These are phyloP conservation scores for Cephonodes hylas DNA, from an alignment of 2,888 invertebrate species.

Conservation along the genomic window DNA sequence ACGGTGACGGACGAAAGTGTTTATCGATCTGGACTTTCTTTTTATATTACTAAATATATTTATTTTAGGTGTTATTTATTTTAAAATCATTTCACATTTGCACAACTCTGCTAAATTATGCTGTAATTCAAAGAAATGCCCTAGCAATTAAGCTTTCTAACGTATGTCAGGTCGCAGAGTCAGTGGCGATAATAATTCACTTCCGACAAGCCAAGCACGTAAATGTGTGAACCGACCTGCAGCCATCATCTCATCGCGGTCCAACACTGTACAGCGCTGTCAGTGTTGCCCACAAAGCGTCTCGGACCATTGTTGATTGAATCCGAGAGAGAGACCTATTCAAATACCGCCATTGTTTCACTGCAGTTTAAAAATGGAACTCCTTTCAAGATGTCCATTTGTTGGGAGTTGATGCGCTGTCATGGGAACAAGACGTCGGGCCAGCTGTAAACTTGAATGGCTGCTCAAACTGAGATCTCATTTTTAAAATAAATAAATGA, in stretches of 20 bases:
- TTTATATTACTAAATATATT: neutral
- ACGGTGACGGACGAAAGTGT: too few species aligned
- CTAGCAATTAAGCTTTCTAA: neutral
- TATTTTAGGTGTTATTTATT: neutral
- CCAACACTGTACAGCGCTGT: neutral
- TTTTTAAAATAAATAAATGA: neutral
- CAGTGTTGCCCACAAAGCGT: conserved; percentile 39
- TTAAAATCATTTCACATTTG: too few species aligned
- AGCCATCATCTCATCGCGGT: neutral
- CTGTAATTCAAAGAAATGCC: neutral
- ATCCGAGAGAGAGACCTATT: conserved; percentile 63
- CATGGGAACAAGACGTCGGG: conserved; percentile 47
- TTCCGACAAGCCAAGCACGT: neutral
- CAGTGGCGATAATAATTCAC: neutral
- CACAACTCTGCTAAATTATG: neutral
- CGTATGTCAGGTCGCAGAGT: neutral
- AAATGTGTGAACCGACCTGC: conserved; percentile 3
- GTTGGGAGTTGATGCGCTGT: conserved; percentile 31
- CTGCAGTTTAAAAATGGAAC: conserved; percentile 56
- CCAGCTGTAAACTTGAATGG: conserved; percentile 46
- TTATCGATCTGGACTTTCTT: neutral
- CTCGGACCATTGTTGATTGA: conserved; percentile 61
- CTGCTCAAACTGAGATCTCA: conserved; percentile 16
- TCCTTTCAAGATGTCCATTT: conserved; percentile 48
- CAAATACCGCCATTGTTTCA: conserved; percentile 66